Evolutionary conservation across 2,888 invertebrate species (phyloP), one percentile per base, ranked within the genome.

Genomic region (Helleia helle): DNA sequence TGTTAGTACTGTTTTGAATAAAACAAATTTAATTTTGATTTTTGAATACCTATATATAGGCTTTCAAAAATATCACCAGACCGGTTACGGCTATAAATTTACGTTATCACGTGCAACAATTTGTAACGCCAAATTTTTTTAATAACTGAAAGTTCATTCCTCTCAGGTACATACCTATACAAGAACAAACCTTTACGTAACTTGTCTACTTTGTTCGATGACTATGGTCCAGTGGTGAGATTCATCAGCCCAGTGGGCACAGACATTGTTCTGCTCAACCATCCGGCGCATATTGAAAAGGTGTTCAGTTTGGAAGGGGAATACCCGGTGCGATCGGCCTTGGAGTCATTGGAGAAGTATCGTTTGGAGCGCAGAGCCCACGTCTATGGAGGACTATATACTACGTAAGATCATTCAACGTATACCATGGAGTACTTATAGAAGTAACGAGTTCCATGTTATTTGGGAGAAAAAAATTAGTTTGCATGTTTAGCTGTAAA

Each of bases 191-290:
- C 73, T 0, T 14, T 70, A 14, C 69, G 63, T 46, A 69, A 64
- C 44, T 54, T 81, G 2, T 70, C 83, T 0, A 51, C 58, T 3
- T 56, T 85, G 1, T 85, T 84, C 46, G 79, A 84, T 38, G 71
- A 81, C 47, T 90, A 91, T 48, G 91, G 91, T 1, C 89, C 90
- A 0, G 86, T 91, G 1, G 90, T 90, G 5, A 85, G 90, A 38
- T 80, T 90, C 37, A 86, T 89, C 13, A 90, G 89, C 15, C 89
- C 90, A 0, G 75, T 91, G 29, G 88, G 89, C 0, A 85, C 86
- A 1, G 88, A 90, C 49, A 87, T 91, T 12, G 88, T 91, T 2
- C 73, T 91, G 45, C 68, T 90, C 34, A 88, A 85, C 56, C 86
- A 89, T 38, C 90, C 90, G 0, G 90, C 90, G 42, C 89, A 90